Evolutionary conservation across 2,113 vertebrate genomes (phyloP).

Genomic region (Abramis brama): DNA sequence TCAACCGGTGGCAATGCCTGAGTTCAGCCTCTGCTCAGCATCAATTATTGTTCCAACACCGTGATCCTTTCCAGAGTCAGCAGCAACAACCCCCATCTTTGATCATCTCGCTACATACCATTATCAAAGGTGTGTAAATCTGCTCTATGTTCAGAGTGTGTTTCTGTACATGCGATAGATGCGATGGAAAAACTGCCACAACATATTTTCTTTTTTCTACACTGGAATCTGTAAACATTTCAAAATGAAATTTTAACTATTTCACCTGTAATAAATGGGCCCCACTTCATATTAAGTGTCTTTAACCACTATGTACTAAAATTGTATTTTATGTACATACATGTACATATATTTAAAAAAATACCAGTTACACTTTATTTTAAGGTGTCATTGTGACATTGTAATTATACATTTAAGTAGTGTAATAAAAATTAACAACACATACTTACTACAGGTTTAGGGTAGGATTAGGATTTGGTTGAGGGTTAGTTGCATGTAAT

Average conservation of each 20-base stretch:
- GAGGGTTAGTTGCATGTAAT: too few species aligned
- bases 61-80: slow-evolving; percentile 61
- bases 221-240: not conserved
- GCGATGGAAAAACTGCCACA: not conserved
- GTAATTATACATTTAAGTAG: too few species aligned
- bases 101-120: slow-evolving; percentile 54
- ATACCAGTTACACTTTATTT: too few species aligned
- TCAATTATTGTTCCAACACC: slow-evolving; percentile 57
- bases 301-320: too few species aligned
- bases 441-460: too few species aligned
- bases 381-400: too few species aligned
- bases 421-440: too few species aligned
- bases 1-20: slow-evolving; percentile 61
- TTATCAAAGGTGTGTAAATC: slow-evolving; percentile 36
- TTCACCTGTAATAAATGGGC: too few species aligned
- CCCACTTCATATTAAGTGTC: too few species aligned
- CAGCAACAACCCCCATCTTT: slow-evolving; percentile 61
- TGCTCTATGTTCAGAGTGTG: not conserved
- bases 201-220: not conserved
- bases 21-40: slow-evolving; percentile 45
- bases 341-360: too few species aligned
- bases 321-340: too few species aligned
- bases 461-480: too few species aligned
- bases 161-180: not conserved
- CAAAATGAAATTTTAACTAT: not conserved